Conservation (phyloP, 2,797 vertebrate genomes). For the Gallinago stenura region DNA sequence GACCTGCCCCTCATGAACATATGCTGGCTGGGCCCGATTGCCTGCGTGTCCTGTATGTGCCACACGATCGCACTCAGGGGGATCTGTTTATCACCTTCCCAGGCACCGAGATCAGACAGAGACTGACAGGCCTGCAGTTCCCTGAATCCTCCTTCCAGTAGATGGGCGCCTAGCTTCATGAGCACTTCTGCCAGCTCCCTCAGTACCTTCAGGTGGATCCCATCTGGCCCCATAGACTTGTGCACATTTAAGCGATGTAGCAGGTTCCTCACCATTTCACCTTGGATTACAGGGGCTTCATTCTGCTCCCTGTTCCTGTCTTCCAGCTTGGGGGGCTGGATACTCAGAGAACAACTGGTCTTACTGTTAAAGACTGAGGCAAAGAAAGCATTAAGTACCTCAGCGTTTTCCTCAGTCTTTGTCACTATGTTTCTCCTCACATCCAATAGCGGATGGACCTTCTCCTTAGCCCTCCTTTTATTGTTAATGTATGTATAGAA, state of each 20-base stretch:
- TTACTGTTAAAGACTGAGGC: too few relatives aligned
- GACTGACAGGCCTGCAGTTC: neutral
- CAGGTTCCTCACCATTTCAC: neutral
- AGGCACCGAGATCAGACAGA: neutral
- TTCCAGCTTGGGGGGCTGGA: neutral
- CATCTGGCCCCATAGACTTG: neutral
- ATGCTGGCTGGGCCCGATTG: too few relatives aligned
- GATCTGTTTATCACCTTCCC: neutral
- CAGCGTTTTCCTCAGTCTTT: neutral
- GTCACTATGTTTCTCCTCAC: neutral
- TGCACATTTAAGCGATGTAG: neutral
- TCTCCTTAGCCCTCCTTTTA: neutral
- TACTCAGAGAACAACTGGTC: neutral
- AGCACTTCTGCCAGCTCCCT: neutral
- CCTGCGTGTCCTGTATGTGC: too few relatives aligned
- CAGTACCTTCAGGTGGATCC: neutral
- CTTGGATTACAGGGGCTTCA: neutral
- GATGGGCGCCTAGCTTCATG: neutral
- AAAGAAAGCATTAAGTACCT: neutral
- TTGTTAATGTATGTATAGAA: neutral
- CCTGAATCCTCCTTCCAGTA: neutral
- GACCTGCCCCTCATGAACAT: too few relatives aligned
- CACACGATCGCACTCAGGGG: too few relatives aligned
- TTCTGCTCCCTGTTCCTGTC: neutral
- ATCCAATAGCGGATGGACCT: neutral